Evolutionary conservation across 2,797 vertebrate genomes (phyloP), one percentile per base, ranked within the genome.

Genomic region (Acrocephalus scirpaceus): DNA sequence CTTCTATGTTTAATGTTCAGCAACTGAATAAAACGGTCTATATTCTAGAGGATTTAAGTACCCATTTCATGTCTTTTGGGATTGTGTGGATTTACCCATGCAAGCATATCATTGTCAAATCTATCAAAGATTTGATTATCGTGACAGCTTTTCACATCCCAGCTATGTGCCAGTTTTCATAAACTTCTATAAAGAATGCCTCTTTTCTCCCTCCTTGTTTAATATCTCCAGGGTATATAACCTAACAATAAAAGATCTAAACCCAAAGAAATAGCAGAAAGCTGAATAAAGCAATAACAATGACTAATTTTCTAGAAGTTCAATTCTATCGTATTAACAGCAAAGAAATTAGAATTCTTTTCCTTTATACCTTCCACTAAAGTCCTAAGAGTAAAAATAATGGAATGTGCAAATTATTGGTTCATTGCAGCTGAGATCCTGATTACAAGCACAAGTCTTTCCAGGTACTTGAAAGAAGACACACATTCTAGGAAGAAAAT

Each of bases 91-190:
- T 88, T 91, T 93, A 81, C 78, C 79, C 76, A 45, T 60, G 67
- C 73, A 96, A 76, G 42, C 34, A 79, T 84, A 92, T 78, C 20
- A 88, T 60, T 78, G 90, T 88, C 73, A 96, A 78, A 94, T 54
- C 70, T 73, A 90, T 60, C 73, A 88, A 76, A 92, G 66, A 90
- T 73, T 81, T 84, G 18, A 94, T 81, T 84, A 81, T 26, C 70
- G 9, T 29, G 62, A 78, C 79, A 91, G 76, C 29, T 90, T 93
- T 88, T 73, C 79, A 86, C 38, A 81, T n/a, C 18, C 65, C 57
- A 96, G 21, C 44, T 60, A 70, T 56, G 30, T 90, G 87, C 72
- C 93, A 86, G 66, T 64, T 92, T 94, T 86, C 60, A 84, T 78
- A 93, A 93, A 79, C 57, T 91, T 88, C 32, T 82, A n/a, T 60